These are phyloP conservation scores for Cisticola juncidis DNA, from an alignment of 2,113 vertebrate genomes.

Conservation along the genomic window DNA sequence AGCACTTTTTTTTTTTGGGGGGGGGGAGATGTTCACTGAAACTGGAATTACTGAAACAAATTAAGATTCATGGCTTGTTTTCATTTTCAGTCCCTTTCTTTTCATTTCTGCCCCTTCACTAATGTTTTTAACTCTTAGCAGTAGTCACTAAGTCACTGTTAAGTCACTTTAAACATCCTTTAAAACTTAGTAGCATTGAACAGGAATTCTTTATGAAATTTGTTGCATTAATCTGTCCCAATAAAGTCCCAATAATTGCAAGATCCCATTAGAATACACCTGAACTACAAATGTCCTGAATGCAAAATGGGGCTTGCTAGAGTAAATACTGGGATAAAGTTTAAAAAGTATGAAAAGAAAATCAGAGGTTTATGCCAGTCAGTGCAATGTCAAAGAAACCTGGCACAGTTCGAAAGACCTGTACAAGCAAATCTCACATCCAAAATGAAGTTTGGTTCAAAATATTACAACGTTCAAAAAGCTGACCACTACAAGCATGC, in stretches of 20 bases:
- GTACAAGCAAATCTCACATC: neutral
- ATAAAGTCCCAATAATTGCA: neutral
- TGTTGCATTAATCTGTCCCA: neutral
- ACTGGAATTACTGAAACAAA: neutral
- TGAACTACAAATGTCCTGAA: neutral
- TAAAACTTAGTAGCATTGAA: neutral
- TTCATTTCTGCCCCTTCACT: neutral
- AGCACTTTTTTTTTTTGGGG: neutral
- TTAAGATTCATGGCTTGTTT: neutral
- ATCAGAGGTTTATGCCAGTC: neutral
- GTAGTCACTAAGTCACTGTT: no score
- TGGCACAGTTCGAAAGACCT: neutral
- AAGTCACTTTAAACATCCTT: no score
- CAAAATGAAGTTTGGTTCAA: conserved; percentile 52
- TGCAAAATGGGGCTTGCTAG: conserved; percentile 25
- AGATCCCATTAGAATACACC: neutral
- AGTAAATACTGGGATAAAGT: conserved; percentile 26
- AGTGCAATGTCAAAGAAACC: neutral
- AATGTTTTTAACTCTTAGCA: neutral
- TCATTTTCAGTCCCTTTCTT: neutral
- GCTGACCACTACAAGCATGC: neutral
- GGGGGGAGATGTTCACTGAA: neutral
- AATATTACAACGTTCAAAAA: conserved; percentile 27
- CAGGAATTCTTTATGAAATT: neutral
- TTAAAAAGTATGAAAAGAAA: neutral